Evolutionary conservation across 1,140 invertebrate genomes (phyloP).

Genomic region (Anoplolepis gracilipes): DNA sequence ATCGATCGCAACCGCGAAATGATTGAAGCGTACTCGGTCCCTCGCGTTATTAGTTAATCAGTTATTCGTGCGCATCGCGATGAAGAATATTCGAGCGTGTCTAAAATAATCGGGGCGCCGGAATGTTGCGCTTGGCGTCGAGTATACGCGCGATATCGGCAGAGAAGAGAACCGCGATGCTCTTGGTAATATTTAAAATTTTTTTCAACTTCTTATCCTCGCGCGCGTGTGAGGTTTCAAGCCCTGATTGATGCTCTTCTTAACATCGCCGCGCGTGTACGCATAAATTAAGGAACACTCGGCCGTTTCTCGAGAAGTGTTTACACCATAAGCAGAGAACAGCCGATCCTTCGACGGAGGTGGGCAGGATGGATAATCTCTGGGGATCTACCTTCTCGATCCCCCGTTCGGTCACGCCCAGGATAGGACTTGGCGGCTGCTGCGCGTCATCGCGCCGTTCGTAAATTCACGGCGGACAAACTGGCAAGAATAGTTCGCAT

Average conservation of each 20-base stretch:
- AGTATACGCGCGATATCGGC: not conserved
- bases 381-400: conserved; percentile 54
- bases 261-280: conserved; percentile 40
- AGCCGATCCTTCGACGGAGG: conserved; percentile 21
- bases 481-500: conserved; percentile 85
- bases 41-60: conserved; percentile 54
- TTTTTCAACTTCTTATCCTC: not conserved
- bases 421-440: conserved; percentile 61
- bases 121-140: not conserved
- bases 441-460: conserved; percentile 76
- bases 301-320: conserved; percentile 46
- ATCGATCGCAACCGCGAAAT: conserved; percentile 52
- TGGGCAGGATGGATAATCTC: conserved; percentile 56
- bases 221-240: not conserved
- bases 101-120: conserved; percentile 28
- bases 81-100: conserved; percentile 26
- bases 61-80: conserved; percentile 33
- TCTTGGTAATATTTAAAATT: not conserved
- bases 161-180: not conserved
- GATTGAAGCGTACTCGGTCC: conserved; percentile 25
- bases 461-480: conserved; percentile 83
- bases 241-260: conserved; percentile 1
- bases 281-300: conserved; percentile 46
- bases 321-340: conserved; percentile 15
- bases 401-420: conserved; percentile 66